Evolutionary conservation across 2,888 invertebrate genomes (phyloP), one percentile per base, ranked within the genome.

Genomic region (Cephus rjabovi): DNA sequence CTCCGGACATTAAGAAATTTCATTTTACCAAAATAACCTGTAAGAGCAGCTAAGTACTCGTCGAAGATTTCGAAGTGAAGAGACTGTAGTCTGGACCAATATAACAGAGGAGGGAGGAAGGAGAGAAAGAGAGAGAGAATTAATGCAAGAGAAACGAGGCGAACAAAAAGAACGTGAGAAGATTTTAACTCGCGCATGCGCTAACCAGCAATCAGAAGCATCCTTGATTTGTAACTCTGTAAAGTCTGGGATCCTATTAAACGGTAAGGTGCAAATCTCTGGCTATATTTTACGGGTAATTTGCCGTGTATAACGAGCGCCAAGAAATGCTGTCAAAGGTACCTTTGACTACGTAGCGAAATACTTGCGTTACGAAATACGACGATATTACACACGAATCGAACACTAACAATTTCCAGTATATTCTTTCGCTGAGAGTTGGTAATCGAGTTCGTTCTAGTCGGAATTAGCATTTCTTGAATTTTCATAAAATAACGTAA

Each of bases 241-340:
- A 56, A 56, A 56, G 56, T 56, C 23, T 23, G 1, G 56, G 23
- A 56, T 56, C 56, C 56, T 56, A 56, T 56, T 56, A 56, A 23
- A 23, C 56, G 15, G 6, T 40, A 40, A 40, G 23, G 56, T 56
- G 56, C 56, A 56, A 56, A 23, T 56, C 56, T 56, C 56, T 56
- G 9, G 56, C 9, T 56, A 23, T 56, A 56, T 56, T 82, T 82
- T 81, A 82, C 77, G 79, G 79, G 77, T 81, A 82, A 82, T 82
- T 82, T 80, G 78, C 78, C 76, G 80, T 75, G 74, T 77, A 76
- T 81, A 80, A 81, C 82, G 81, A 81, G 78, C 76, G 77, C 74
- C 75, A 77, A 74, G 81, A 76, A 75, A 77, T 69, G 69, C 79
- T 80, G 82, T 81, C 82, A 81, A 81, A 81, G 75, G 56, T 37